Evolutionary conservation across 1,140 invertebrate species (phyloP).

Genomic region (Drosophila mauritiana): DNA sequence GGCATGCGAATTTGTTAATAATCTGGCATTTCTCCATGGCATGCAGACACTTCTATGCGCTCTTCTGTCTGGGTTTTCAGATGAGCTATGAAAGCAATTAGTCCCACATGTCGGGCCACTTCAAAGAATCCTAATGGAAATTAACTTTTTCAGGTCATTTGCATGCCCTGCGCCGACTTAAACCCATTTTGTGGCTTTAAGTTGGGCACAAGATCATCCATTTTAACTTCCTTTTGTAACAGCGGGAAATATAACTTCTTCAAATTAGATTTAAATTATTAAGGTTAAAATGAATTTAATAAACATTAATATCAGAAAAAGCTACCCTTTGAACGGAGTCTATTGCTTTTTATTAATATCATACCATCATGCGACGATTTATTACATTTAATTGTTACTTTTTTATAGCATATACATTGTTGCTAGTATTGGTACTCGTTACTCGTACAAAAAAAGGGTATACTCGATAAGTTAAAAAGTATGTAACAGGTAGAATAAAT

Average conservation of each 20-base stretch:
- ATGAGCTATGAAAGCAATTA: conserved; percentile 36
- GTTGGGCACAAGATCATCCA: too few relatives aligned
- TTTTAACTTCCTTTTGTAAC: neutral
- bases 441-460: too few relatives aligned
- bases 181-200: neutral
- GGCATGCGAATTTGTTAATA: conserved; percentile 66
- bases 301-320: too few relatives aligned
- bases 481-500: too few relatives aligned
- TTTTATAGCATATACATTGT: neutral
- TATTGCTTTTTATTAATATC: neutral
- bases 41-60: conserved; percentile 15
- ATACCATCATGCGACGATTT: neutral
- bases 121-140: conserved; percentile 5
- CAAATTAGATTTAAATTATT: too few relatives aligned
- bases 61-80: conserved; percentile 6
- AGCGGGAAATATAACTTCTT: too few relatives aligned
- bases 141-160: conserved; percentile 1
- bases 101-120: conserved; percentile 8
- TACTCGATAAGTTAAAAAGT: too few relatives aligned
- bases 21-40: conserved; percentile 39
- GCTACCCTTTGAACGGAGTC: too few relatives aligned
- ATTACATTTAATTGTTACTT: neutral
- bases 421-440: too few relatives aligned
- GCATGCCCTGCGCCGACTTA: neutral
- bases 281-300: too few relatives aligned